Conservation (phyloP, 1,140 invertebrate species). For the Aphis craccivora region DNA sequence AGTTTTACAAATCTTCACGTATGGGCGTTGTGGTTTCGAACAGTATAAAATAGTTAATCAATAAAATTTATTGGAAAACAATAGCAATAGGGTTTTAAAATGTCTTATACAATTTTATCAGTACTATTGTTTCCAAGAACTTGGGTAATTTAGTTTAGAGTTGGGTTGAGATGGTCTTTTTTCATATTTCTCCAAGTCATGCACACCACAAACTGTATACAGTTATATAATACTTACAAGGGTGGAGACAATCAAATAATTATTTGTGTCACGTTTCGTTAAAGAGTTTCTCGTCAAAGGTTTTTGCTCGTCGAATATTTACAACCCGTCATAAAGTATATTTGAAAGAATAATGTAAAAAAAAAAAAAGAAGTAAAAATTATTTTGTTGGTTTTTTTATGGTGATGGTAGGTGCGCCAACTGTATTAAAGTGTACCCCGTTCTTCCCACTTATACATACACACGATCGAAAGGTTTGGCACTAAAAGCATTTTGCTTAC, state of each 20-base stretch:
- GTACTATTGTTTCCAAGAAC: neutral
- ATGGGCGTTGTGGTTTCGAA: neutral
- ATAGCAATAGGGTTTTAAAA: neutral
- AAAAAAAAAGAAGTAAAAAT: neutral
- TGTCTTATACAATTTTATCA: neutral
- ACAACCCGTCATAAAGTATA: neutral
- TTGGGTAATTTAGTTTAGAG: neutral
- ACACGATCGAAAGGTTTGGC: neutral
- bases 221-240: neutral
- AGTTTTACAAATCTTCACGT: neutral
- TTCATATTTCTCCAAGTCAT: neutral
- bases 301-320: neutral
- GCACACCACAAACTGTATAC: neutral
- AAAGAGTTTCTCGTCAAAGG: neutral
- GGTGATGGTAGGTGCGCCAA: neutral
- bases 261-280: neutral
- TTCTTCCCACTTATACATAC: neutral
- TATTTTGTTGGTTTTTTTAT: neutral
- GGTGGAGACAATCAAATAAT: neutral
- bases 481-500: slow-evolving; percentile 7
- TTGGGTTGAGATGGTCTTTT: neutral
- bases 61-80: neutral
- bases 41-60: neutral
- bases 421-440: neutral
- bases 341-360: neutral